Evolutionary conservation across 2,113 vertebrate species (phyloP).

Genomic region (Elgaria multicarinata): DNA sequence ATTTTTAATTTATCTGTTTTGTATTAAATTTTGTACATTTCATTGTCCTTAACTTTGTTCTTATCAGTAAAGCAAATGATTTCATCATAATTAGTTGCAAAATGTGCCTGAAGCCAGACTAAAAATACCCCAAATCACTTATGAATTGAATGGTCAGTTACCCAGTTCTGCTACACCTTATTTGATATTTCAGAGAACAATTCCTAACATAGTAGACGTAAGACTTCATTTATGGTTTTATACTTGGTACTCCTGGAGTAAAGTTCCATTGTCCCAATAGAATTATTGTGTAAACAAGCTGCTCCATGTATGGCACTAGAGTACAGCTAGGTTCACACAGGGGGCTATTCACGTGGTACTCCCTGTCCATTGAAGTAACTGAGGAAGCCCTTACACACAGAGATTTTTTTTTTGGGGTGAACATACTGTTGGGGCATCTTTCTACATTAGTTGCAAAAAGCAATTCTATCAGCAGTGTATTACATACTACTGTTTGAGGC

Average conservation of each 20-base stretch:
- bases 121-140: background rate
- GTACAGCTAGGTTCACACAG: background rate
- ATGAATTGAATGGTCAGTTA: background rate
- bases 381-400: background rate
- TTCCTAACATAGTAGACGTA: too few species aligned
- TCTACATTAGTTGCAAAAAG: background rate
- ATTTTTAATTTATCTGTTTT: too few species aligned
- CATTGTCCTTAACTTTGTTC: too few species aligned
- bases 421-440: background rate
- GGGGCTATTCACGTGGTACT: background rate
- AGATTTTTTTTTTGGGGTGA: background rate
- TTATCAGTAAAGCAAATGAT: too few species aligned
- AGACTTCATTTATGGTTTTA: background rate
- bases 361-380: background rate
- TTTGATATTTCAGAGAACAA: background rate
- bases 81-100: background rate
- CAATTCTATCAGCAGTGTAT: background rate
- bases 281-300: background rate
- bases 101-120: background rate
- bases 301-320: background rate
- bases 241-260: background rate
- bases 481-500: background rate
- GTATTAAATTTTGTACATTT: too few species aligned
- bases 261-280: background rate
- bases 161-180: background rate